These are phyloP conservation scores for Bradynema listronoti DNA, from an alignment of 1,140 invertebrate genomes.

Conservation along the genomic window DNA sequence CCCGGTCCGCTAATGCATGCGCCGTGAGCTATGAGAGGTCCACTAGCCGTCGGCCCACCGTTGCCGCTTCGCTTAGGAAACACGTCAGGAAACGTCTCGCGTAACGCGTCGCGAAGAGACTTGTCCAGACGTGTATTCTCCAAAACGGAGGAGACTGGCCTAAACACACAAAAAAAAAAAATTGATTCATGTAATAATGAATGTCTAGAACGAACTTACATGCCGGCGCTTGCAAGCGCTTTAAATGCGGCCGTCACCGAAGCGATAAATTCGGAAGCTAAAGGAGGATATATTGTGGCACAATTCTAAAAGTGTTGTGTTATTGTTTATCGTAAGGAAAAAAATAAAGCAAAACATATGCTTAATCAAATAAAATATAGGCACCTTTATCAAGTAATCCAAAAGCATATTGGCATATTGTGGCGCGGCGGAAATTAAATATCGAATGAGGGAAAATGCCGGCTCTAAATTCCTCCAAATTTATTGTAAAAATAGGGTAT, in stretches of 20 bases:
- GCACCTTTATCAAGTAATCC: constrained; percentile 26
- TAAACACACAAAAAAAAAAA: constrained; percentile 11
- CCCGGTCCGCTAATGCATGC: too few relatives aligned
- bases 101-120: constrained; percentile 21
- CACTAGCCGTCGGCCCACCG: too few relatives aligned
- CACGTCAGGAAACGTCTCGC: constrained; percentile 22
- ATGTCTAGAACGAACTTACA: constrained; percentile 16
- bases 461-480: constrained; percentile 14
- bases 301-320: constrained; percentile 4
- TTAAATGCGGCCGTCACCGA: constrained; percentile 20
- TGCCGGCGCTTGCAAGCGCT: constrained; percentile 7
- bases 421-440: not conserved
- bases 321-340: not conserved
- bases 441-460: constrained; percentile 19
- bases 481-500: not conserved
- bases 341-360: not conserved
- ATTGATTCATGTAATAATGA: not conserved
- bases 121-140: constrained; percentile 17
- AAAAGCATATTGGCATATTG: constrained; percentile 17
- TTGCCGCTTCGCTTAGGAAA: constrained; percentile 13
- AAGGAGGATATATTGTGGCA: constrained; percentile 15
- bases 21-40: too few relatives aligned
- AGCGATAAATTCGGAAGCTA: constrained; percentile 17
- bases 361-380: not conserved
- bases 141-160: constrained; percentile 19